phyloP scores from a whole-genome alignment of 2,113 vertebrate species.

The Leptobrachium ailaonicum region DNA sequence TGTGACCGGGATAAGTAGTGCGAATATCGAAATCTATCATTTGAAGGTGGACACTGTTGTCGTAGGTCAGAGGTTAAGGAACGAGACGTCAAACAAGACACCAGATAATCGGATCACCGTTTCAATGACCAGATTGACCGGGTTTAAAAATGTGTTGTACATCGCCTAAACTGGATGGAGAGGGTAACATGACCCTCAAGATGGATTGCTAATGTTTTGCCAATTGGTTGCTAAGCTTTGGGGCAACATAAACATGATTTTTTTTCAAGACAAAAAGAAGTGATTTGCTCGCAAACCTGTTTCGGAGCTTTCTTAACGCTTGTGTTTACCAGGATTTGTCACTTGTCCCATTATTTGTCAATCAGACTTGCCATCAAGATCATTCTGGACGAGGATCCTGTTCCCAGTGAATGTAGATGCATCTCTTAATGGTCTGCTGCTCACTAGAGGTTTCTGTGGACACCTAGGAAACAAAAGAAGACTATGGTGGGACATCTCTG shows the following conservation, averaged over 20 bases:
- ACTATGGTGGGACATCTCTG: conserved; percentile 32
- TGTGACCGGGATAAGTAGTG: conserved; percentile 19
- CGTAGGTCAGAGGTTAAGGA: conserved; percentile 30
- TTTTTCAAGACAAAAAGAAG: conserved; percentile 1
- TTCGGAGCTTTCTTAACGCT: conserved; percentile 7
- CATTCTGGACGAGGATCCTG: conserved; percentile 11
- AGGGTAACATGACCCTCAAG: conserved; percentile 21
- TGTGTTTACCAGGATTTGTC: conserved; percentile 19
- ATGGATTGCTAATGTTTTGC: conserved; percentile 6
- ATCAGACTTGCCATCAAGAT: conserved; percentile 36
- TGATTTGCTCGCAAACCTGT: conserved; percentile 21
- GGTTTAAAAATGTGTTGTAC: background rate
- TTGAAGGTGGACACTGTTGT: conserved; percentile 21
- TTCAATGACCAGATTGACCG: conserved; percentile 15
- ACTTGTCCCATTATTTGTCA: conserved; percentile 26
- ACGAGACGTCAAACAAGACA: conserved; percentile 40
- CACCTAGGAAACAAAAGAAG: conserved; percentile 35
- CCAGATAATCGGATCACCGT: conserved; percentile 35
- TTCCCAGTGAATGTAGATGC: conserved; percentile 27
- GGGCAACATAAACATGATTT: conserved; percentile 39
- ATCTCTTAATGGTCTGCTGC: conserved; percentile 46
- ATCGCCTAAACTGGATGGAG: conserved; percentile 18
- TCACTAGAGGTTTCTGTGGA: conserved; percentile 25
- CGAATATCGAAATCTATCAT: conserved; percentile 27
- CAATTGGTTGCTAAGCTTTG: conserved; percentile 14